phyloP scores from a whole-genome alignment of 1,140 invertebrate genomes.

The Aphelenchoides fujianensis region DNA sequence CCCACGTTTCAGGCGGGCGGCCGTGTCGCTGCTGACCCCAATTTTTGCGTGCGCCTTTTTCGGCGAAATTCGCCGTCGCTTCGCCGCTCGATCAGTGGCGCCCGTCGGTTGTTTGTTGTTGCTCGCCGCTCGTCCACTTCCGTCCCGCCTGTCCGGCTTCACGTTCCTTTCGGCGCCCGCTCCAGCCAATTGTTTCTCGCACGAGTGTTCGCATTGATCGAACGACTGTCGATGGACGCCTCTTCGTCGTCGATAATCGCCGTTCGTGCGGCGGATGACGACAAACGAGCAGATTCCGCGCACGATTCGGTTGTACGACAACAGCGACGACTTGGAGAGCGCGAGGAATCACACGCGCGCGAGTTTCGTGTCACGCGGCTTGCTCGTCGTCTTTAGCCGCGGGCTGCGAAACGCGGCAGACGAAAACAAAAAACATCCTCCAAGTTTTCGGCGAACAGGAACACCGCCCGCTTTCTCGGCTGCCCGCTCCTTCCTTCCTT shows the following conservation, averaged over 20 bases:
- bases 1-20: not conserved
- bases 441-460: too few relatives aligned
- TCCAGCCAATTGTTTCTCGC: too few relatives aligned
- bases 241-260: too few relatives aligned
- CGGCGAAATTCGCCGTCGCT: not conserved
- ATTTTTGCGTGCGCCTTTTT: not conserved
- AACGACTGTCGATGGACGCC: too few relatives aligned
- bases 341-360: constrained; percentile 1
- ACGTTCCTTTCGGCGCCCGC: too few relatives aligned
- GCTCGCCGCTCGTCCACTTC: too few relatives aligned
- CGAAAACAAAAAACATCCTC: constrained; percentile 2
- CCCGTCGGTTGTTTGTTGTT: not conserved
- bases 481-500: too few relatives aligned
- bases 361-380: constrained; percentile 4
- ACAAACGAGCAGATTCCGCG: not conserved
- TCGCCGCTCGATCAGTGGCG: not conserved
- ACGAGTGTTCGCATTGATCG: too few relatives aligned
- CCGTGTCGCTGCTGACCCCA: not conserved
- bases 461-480: not conserved
- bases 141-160: too few relatives aligned
- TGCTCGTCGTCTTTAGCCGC: not conserved
- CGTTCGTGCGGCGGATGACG: not conserved
- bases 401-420: not conserved
- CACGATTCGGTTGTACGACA: not conserved
- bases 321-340: too few relatives aligned